phyloP scores from a whole-genome alignment of 1,140 invertebrate genomes.

The Mesaphorura yosii region DNA sequence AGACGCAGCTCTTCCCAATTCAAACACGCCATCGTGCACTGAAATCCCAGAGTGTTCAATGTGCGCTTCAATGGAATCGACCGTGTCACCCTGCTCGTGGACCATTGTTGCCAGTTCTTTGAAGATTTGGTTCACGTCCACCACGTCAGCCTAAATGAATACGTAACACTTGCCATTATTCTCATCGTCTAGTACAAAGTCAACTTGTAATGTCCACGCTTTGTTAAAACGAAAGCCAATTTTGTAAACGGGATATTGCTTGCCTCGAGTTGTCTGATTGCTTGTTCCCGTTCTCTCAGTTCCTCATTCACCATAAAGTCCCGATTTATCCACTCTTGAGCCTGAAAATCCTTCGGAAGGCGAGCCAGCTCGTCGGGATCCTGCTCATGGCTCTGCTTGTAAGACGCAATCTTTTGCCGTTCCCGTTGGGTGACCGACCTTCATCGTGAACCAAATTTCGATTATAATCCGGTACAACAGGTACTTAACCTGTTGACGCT shows the following conservation, averaged over 20 bases:
- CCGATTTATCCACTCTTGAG: slow-evolving; percentile 10
- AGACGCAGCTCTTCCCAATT: slow-evolving; percentile 65
- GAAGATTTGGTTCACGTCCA: slow-evolving; percentile 95
- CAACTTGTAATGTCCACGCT: background rate
- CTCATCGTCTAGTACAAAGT: background rate
- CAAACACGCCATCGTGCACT: slow-evolving; percentile 65
- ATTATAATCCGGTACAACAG: too few species aligned
- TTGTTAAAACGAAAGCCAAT: slow-evolving; percentile 6
- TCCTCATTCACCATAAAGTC: too few species aligned
- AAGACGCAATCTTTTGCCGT: too few species aligned
- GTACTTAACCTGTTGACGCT: slow-evolving; percentile 76
- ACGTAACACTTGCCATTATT: slow-evolving; percentile 3
- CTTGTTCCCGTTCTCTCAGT: slow-evolving; percentile 37
- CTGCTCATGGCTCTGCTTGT: slow-evolving; percentile 7
- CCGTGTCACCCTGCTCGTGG: slow-evolving; percentile 90
- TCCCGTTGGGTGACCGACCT: background rate
- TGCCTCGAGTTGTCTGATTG: slow-evolving; percentile 81
- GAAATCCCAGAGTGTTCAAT: slow-evolving; percentile 80
- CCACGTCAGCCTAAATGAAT: slow-evolving; percentile 68
- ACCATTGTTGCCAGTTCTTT: slow-evolving; percentile 92
- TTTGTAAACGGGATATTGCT: slow-evolving; percentile 26
- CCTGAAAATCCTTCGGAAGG: slow-evolving; percentile 18
- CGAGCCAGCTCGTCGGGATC: slow-evolving; percentile 7
- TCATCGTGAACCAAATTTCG: slow-evolving; percentile 27
- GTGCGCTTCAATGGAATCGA: slow-evolving; percentile 94